Conservation (phyloP, 1,140 invertebrate genomes). For the Drosophila kikkawai region DNA sequence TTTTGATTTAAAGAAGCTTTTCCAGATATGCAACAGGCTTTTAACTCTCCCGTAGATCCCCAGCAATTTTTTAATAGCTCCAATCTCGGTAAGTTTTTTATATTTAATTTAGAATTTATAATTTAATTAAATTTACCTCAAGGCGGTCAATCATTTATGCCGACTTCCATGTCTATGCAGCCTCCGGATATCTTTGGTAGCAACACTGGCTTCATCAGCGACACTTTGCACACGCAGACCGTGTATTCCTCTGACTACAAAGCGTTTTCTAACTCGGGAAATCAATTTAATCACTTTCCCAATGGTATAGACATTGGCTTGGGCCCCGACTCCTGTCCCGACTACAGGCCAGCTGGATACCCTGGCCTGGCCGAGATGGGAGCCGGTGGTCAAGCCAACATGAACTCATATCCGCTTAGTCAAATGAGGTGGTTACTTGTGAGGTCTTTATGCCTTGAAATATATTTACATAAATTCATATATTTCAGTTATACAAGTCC, state of each 20-base stretch:
- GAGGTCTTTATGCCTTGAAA: not conserved
- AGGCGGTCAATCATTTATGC: constrained; percentile 14
- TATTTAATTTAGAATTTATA: not conserved
- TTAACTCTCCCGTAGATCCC: constrained; percentile 13
- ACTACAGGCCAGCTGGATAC: constrained; percentile 5
- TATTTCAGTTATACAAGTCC: constrained; percentile 26
- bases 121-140: too few species aligned
- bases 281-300: constrained; percentile 49
- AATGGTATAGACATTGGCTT: constrained; percentile 37
- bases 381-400: constrained; percentile 31
- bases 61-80: not conserved
- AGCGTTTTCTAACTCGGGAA: constrained; percentile 22
- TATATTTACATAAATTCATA: not conserved
- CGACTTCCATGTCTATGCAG: constrained; percentile 9
- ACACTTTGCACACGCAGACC: constrained; percentile 38
- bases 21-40: constrained; percentile 3
- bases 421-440: constrained; percentile 24
- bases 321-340: constrained; percentile 18
- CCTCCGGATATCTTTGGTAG: constrained; percentile 2
- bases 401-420: constrained; percentile 25
- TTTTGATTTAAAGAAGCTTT: not conserved
- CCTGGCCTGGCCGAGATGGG: constrained; percentile 33
- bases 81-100: not conserved
- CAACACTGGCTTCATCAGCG: constrained; percentile 12
- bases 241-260: constrained; percentile 46